A percentile compares a stretch with the other conserved stretches of the same genome.
These are phyloP conservation scores for Neoniphon sammara DNA, from an alignment of 2,797 vertebrate genomes.

Conservation along the genomic window DNA sequence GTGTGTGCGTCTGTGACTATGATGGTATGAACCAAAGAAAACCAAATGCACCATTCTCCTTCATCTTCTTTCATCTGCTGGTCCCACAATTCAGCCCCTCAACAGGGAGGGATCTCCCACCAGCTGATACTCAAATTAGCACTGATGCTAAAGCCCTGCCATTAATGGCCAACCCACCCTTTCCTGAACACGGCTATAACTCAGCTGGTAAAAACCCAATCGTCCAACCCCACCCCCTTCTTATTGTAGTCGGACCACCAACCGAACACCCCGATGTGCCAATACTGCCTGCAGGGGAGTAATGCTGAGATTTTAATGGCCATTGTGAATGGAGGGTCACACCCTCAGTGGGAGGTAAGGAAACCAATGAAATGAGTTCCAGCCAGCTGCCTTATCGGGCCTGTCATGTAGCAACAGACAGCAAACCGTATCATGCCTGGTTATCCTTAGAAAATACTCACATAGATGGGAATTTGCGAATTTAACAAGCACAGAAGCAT, in stretches of 20 bases:
- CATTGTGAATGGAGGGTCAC: slow-evolving; percentile 74
- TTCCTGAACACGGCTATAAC: slow-evolving; percentile 54
- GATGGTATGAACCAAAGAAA: slow-evolving; percentile 61
- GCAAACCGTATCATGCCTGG: slow-evolving; percentile 22
- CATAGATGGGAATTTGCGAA: slow-evolving; percentile 26
- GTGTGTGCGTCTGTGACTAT: slow-evolving; percentile 37
- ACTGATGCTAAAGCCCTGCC: slow-evolving; percentile 60
- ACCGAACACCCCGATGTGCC: slow-evolving; percentile 59
- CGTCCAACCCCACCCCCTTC: slow-evolving; percentile 55
- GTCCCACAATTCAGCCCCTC: slow-evolving; percentile 71
- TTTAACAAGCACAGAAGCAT: slow-evolving; percentile 9
- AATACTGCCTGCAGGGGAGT: slow-evolving; percentile 66
- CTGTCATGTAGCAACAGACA: slow-evolving; percentile 42
- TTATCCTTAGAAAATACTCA: slow-evolving; percentile 35
- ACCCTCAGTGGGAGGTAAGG: slow-evolving; percentile 69
- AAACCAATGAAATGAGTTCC: slow-evolving; percentile 70
- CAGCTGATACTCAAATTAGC: slow-evolving; percentile 79
- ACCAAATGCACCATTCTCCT: slow-evolving; percentile 65
- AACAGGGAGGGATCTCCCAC: slow-evolving; percentile 71
- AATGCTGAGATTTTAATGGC: slow-evolving; percentile 77
- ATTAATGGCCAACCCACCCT: slow-evolving; percentile 49
- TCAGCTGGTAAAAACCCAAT: slow-evolving; percentile 63
- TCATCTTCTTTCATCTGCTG: slow-evolving; percentile 70
- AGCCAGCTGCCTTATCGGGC: slow-evolving; percentile 55
- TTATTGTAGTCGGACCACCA: slow-evolving; percentile 68